Evolutionary conservation across 1,140 invertebrate genomes (phyloP), one percentile per base, ranked within the genome.

Genomic region (Lordiphosa clarofinis): DNA sequence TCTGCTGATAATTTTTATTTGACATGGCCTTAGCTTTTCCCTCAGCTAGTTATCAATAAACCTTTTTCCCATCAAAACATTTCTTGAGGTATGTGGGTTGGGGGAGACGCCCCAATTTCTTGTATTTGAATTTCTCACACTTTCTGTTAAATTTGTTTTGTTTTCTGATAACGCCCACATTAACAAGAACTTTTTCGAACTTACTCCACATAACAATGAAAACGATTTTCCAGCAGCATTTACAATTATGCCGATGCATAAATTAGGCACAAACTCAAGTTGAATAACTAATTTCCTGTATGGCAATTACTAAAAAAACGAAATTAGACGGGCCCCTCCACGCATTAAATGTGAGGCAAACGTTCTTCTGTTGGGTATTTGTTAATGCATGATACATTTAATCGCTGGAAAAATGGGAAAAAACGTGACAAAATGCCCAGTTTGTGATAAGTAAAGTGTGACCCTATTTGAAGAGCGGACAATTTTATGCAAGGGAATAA

Each of bases 281-380:
- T 84, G 76, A 82, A 82, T 82, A 73, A 76, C 78, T 82, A 82
- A 82, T 82, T 82, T 82, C 72, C 76, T 82, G 78, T 52, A 56
- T 36, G 64, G 64, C 74, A 82, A 82, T 84, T 84, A 84, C 76
- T 65, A 82, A 73, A 67, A 62, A 40, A 12, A 53, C 38, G 56
- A 60, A 60, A 66, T 65, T 66, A 65, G 42, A 36, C 57, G 56
- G 56, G 36, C 49, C 28, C n/a, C 4, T 33, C 13, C 13, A 28
- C 28, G 28, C 28, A 70, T 70, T 66, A 55, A 81, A 66, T 61
- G 52, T 49, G 47, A 72, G 49, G 64, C 63, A 71, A 52, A 55
- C 54, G 37, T 15, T 24, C 13, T 24, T 24, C 35, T 33, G 10
- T 28, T 10, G 36, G 28, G 21, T 46, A 46, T 52, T 49, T 31